Conservation (phyloP, 2,113 vertebrate genomes). For the Asarcornis scutulata region DNA sequence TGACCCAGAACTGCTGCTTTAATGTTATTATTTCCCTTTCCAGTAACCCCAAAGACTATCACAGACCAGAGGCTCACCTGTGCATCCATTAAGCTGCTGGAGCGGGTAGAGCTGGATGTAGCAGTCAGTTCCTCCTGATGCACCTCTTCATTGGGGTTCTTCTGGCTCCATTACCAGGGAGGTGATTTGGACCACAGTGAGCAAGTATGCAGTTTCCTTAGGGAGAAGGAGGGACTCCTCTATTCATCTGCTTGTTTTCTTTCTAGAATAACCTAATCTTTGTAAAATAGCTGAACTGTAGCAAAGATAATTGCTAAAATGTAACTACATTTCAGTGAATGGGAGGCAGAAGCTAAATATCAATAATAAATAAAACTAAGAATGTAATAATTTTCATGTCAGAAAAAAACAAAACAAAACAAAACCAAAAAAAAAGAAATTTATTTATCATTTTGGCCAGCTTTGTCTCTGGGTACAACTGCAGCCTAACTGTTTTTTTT, state of each 20-base stretch:
- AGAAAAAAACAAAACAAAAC: neutral
- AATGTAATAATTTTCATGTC: neutral
- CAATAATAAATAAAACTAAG: neutral
- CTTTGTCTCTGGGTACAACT: too few species aligned
- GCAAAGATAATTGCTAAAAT: neutral
- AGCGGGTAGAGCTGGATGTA: neutral
- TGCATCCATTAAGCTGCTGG: fast-evolving
- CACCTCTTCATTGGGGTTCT: neutral
- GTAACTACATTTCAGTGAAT: neutral
- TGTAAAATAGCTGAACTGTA: neutral
- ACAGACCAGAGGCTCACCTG: neutral
- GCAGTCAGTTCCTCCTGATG: neutral
- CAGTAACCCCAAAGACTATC: neutral
- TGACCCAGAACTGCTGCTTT: neutral
- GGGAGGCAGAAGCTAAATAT: neutral
- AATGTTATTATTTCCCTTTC: neutral
- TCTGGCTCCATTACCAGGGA: neutral
- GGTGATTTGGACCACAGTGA: neutral
- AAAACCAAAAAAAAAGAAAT: neutral
- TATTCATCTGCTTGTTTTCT: neutral
- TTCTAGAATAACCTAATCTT: neutral
- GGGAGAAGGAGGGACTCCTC: neutral
- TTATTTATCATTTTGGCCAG: too few species aligned
- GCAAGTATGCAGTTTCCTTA: neutral
- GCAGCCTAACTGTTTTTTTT: too few species aligned